These are phyloP conservation scores for Falco naumanni DNA, from an alignment of 2,797 vertebrate genomes.

Conservation along the genomic window DNA sequence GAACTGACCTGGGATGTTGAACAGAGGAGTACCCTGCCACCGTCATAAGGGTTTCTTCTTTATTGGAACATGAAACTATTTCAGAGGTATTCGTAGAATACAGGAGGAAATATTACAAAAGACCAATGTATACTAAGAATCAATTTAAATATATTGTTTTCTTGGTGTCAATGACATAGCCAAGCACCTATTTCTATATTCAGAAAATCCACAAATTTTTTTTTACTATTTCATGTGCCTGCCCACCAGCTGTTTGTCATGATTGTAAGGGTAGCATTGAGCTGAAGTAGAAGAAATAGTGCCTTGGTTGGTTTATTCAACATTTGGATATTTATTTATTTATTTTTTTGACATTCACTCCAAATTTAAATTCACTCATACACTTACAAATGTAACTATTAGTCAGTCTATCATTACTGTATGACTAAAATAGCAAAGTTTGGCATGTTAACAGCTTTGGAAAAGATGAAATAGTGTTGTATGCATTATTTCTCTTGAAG, in stretches of 20 bases:
- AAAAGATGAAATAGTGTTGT: neutral
- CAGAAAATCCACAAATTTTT: neutral
- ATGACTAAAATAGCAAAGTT: neutral
- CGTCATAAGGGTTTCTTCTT: rapidly evolving
- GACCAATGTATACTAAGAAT: neutral
- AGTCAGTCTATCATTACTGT: neutral
- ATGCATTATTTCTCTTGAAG: neutral
- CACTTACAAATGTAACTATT: neutral
- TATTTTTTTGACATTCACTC: neutral
- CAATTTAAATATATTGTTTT: neutral
- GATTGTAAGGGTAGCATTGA: neutral
- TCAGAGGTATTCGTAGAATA: neutral
- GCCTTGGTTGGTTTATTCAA: neutral
- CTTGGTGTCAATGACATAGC: neutral
- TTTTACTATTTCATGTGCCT: neutral
- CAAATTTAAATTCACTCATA: neutral
- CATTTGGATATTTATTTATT: neutral
- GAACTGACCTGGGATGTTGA: neutral
- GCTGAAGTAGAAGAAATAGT: neutral
- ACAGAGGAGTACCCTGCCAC: neutral
- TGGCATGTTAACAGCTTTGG: neutral
- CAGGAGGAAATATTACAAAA: neutral
- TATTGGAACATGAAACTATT: neutral
- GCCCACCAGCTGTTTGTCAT: neutral
- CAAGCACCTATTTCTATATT: neutral